These are phyloP conservation scores for Gandaritis pyraliata DNA, from an alignment of 2,888 invertebrate genomes.

Conservation along the genomic window DNA sequence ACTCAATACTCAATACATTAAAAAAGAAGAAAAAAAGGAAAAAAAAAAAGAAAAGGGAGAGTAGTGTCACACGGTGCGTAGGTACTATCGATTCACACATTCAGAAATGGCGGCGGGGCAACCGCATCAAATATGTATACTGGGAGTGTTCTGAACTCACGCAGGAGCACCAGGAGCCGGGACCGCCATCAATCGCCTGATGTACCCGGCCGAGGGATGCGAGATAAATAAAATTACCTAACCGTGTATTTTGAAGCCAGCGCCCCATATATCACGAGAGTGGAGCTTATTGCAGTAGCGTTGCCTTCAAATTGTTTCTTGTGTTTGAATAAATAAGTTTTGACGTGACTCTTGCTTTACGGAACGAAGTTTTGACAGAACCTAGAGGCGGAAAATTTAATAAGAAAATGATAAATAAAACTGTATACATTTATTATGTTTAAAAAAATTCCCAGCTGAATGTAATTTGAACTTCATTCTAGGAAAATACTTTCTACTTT, in stretches of 20 bases:
- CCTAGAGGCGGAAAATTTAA: background rate
- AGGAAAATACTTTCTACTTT: too few relatives aligned
- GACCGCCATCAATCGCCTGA: slow-evolving; percentile 61
- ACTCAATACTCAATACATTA: too few relatives aligned
- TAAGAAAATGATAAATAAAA: background rate
- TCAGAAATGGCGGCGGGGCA: slow-evolving; percentile 49
- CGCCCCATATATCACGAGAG: slow-evolving; percentile 48
- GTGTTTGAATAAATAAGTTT: slow-evolving; percentile 39
- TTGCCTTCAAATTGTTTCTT: slow-evolving; percentile 40
- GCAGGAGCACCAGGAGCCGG: slow-evolving; percentile 47
- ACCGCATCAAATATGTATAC: slow-evolving; percentile 70
- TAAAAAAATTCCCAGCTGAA: too few relatives aligned
- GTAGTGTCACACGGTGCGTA: slow-evolving; percentile 53
- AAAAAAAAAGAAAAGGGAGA: slow-evolving; percentile 24
- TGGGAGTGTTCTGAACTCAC: slow-evolving; percentile 54
- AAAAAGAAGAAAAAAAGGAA: too few relatives aligned
- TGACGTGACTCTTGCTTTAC: slow-evolving; percentile 24
- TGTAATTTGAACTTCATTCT: too few relatives aligned
- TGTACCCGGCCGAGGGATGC: slow-evolving; percentile 45
- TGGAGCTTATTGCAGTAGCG: slow-evolving; percentile 45
- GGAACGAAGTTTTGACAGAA: slow-evolving; percentile 17
- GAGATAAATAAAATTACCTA: slow-evolving; percentile 58
- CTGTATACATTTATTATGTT: too few relatives aligned
- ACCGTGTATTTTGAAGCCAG: slow-evolving; percentile 51
- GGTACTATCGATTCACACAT: slow-evolving; percentile 64